Base-by-base conservation (phyloP, 2,888 invertebrate genomes). In the Achlya flavicornis region DNA sequence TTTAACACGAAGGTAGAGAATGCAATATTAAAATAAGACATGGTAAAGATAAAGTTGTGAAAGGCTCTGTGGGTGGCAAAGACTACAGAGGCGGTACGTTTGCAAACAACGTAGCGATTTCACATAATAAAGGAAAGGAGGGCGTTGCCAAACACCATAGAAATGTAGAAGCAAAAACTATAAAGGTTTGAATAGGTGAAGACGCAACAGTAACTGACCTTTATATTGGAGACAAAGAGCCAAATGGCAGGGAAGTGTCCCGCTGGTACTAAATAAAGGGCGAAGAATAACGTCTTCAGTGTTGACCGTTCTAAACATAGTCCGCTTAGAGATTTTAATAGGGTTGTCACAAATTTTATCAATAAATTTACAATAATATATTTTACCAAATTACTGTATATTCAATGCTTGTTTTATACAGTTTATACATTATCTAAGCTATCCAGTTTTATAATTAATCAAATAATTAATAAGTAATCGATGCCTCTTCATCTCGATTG, bases 91-190 rank as follows among this genome's bases (percentile, higher is more conserved):
- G 90, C 91, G 90, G 89, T 81, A 80, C 81, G 90, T 90, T 90
- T 89, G 88, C 91, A 91, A 92, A 92, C 91, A 91, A 70, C 74
- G 74, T 75, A 75, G 75, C 77, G 76, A 79, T 81, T 85, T 80
- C 63, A 71, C 65, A 78, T 78, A 80, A 84, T 83, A 78, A 87
- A 84, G 80, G 79, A 84, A 84, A 87, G 78, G 83, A 73, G 85
- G 87, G 87, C 85, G 87, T 76, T 76, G 77, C 84, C 80, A 71
- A 77, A 80, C 71, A 64, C 73, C 76, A 79, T 76, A 83, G 79
- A 87, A 88, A 85, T 84, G 85, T 84, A 85, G 84, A 75, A 78
- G 78, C 83, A 79, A 76, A 78, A 82, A 81, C 78, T 74, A 79
- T 77, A 73, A 80, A 78, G 79, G 72, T 73, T 79, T 85, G 78